phyloP scores from a whole-genome alignment of 1,140 invertebrate genomes.

The Gerris buenoi region DNA sequence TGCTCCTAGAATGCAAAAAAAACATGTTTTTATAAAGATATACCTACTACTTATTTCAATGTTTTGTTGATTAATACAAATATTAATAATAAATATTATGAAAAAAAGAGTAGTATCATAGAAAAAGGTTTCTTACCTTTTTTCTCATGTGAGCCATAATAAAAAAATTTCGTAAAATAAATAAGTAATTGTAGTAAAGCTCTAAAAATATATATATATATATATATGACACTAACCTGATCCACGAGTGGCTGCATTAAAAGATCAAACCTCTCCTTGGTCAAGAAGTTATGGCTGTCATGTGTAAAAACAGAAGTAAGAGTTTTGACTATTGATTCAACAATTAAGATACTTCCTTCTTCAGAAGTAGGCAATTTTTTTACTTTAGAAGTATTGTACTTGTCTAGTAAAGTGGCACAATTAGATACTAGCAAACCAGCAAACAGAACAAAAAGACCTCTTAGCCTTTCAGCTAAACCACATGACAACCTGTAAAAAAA shows the following conservation, averaged over 20 bases:
- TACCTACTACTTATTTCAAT: no score
- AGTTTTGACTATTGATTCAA: conserved; percentile 31
- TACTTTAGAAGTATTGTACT: conserved; percentile 28
- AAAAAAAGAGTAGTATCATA: no score
- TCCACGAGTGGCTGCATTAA: conserved; percentile 75
- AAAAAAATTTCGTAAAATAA: no score
- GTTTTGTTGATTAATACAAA: no score
- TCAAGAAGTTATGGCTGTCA: conserved; percentile 60
- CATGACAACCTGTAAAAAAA: conserved; percentile 44
- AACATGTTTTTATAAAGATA: no score
- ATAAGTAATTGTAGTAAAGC: no score
- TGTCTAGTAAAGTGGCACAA: conserved; percentile 47
- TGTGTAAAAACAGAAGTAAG: conserved; percentile 63
- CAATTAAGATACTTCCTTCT: not conserved
- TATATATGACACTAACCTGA: conserved; percentile 37
- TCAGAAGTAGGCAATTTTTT: conserved; percentile 20
- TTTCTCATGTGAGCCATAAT: no score
- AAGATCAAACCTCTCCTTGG: conserved; percentile 60
- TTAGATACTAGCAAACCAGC: conserved; percentile 71
- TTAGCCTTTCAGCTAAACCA: conserved; percentile 62
- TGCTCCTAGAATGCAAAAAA: no score
- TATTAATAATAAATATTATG: no score
- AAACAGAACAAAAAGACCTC: conserved; percentile 77
- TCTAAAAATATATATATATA: no score
- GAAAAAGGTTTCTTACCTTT: no score